These are phyloP conservation scores for Haemorhous mexicanus DNA, from an alignment of 2,113 vertebrate genomes.

Conservation along the genomic window DNA sequence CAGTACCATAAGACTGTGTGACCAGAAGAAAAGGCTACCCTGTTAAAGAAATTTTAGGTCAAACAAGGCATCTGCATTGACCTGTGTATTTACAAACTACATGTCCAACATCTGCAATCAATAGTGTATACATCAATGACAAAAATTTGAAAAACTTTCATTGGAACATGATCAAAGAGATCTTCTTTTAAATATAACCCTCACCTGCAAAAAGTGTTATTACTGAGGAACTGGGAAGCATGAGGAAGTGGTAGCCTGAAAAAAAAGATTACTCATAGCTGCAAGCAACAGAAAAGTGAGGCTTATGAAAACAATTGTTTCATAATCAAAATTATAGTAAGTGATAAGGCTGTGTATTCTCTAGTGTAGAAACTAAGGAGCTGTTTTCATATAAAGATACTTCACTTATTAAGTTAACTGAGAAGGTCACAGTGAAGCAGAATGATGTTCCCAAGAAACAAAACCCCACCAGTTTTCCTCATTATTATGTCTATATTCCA, in stretches of 20 bases:
- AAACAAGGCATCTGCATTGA: neutral
- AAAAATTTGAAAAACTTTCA: neutral
- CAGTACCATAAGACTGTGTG: fast-evolving
- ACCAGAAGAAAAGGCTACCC: neutral
- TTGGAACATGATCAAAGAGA: neutral
- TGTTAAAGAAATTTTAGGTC: neutral
- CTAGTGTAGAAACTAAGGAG: neutral
- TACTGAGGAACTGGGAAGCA: neutral
- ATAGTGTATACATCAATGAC: neutral
- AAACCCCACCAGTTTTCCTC: neutral
- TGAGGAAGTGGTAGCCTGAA: neutral
- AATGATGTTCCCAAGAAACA: neutral
- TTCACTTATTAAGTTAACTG: neutral
- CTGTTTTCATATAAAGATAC: neutral
- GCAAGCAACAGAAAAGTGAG: neutral
- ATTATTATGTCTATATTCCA: neutral
- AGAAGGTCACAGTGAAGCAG: neutral
- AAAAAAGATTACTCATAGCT: neutral
- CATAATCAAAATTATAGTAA: neutral
- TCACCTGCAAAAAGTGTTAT: neutral
- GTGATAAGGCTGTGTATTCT: constrained; percentile 15
- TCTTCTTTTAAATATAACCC: neutral
- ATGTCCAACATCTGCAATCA: neutral
- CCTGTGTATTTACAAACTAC: neutral
- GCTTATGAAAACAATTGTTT: constrained; percentile 25